phyloP scores from a whole-genome alignment of 1,140 invertebrate species.

The Drosophila pachea region DNA sequence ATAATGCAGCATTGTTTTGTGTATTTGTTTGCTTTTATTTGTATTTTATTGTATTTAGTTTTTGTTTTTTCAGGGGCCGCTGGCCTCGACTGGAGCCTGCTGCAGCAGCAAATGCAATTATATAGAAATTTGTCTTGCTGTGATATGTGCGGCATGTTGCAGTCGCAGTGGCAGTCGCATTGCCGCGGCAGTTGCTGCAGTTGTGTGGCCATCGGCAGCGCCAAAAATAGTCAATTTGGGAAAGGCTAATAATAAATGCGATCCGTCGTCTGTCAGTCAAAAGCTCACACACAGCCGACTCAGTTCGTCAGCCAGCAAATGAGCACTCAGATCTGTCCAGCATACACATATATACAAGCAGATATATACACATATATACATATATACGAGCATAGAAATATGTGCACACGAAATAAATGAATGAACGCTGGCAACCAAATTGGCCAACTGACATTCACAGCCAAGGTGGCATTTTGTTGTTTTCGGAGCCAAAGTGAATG shows the following conservation, averaged over 20 bases:
- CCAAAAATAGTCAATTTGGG: conserved; percentile 76
- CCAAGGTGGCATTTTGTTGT: conserved; percentile 71
- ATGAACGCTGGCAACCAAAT: conserved; percentile 53
- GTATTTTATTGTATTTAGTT: conserved; percentile 3
- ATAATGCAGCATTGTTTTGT: conserved; percentile 71
- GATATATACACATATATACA: not conserved
- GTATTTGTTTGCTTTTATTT: conserved; percentile 8
- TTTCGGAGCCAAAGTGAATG: conserved; percentile 63
- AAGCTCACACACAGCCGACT: conserved; percentile 11
- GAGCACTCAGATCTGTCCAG: conserved; percentile 7
- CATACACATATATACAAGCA: not conserved
- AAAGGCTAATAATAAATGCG: conserved; percentile 76
- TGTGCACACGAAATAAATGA: conserved; percentile 33
- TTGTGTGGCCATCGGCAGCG: conserved; percentile 68
- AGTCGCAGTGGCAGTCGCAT: conserved; percentile 26
- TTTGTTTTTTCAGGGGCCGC: conserved; percentile 11
- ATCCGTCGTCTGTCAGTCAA: conserved; percentile 7
- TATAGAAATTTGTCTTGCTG: conserved; percentile 76
- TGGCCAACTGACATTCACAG: conserved; percentile 74
- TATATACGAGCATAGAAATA: not conserved
- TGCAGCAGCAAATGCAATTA: conserved; percentile 68
- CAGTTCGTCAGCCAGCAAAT: conserved; percentile 61
- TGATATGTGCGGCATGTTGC: conserved; percentile 77
- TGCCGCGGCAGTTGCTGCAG: conserved; percentile 19
- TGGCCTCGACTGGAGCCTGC: conserved; percentile 54